phyloP scores from a whole-genome alignment of 1,140 invertebrate genomes.

The Neelides sp. region DNA sequence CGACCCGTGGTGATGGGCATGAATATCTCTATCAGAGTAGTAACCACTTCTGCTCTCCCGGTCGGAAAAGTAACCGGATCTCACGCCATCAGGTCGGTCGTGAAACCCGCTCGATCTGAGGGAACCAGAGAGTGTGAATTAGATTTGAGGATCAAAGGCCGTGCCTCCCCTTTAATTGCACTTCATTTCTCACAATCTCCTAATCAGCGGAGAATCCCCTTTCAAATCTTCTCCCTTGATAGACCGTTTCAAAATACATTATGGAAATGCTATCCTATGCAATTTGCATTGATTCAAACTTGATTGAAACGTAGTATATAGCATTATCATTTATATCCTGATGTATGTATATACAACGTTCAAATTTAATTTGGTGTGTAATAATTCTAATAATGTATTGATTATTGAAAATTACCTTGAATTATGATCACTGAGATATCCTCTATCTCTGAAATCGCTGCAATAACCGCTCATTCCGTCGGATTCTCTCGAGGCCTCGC shows the following conservation, averaged over 20 bases:
- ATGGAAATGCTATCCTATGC: too few species aligned
- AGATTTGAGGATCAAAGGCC: background rate
- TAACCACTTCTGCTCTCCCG: constrained; percentile 52
- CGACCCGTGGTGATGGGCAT: constrained; percentile 34
- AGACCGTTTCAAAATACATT: too few species aligned
- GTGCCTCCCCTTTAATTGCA: background rate
- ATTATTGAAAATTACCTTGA: constrained; percentile 44
- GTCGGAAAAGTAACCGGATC: constrained; percentile 30
- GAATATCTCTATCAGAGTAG: constrained; percentile 64
- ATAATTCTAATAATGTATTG: background rate
- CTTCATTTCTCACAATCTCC: background rate
- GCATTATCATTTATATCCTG: too few species aligned
- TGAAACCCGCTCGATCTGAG: constrained; percentile 53
- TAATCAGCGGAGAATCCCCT: too few species aligned
- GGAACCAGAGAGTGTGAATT: constrained; percentile 3
- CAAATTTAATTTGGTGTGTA: too few species aligned
- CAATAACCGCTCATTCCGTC: constrained; percentile 51
- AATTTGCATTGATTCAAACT: too few species aligned
- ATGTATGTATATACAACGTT: too few species aligned
- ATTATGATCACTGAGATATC: constrained; percentile 74
- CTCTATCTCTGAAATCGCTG: constrained; percentile 64
- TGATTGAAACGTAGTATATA: too few species aligned
- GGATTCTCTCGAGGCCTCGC: constrained; percentile 29
- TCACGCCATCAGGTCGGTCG: constrained; percentile 70
- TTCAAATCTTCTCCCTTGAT: too few species aligned